Conservation (phyloP, 2,113 vertebrate species). For the Vidua macroura region DNA sequence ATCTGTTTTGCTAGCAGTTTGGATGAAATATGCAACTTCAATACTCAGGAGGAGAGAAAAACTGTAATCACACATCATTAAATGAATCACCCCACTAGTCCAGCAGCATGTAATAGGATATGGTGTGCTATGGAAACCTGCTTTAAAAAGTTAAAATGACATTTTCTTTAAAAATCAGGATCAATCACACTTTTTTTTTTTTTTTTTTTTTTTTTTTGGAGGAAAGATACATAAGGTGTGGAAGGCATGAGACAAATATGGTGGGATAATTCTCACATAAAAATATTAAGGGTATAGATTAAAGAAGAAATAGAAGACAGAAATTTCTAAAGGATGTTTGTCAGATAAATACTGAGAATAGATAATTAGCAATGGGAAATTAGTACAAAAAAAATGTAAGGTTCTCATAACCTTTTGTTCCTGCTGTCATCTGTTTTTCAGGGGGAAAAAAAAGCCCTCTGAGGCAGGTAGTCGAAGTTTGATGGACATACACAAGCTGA, state of each 20-base stretch:
- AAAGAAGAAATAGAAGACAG: neutral
- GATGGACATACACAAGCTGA: neutral
- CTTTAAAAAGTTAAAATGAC: neutral
- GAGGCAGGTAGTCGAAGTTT: neutral
- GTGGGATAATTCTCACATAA: neutral
- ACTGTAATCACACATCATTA: conserved; percentile 47
- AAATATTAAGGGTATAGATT: neutral
- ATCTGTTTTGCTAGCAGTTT: conserved; percentile 18
- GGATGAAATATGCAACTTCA: conserved; percentile 4
- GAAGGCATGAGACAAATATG: neutral
- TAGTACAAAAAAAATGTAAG: conserved; percentile 2
- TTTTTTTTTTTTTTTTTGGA: neutral
- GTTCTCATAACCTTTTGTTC: conserved; percentile 37
- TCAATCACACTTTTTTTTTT: neutral
- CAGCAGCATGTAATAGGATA: conserved; percentile 15
- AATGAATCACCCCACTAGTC: conserved; percentile 1
- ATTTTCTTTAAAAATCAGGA: neutral
- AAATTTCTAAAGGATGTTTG: neutral
- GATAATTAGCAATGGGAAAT: conserved; percentile 32
- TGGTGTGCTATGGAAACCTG: neutral
- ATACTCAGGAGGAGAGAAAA: conserved; percentile 18
- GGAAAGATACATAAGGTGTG: neutral
- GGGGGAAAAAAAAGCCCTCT: neutral
- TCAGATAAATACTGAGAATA: neutral
- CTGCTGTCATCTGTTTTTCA: neutral